Percentiles rank a stretch among this genome's conserved stretches.
Conservation (phyloP, 1,140 invertebrate genomes). For the Trichoplusia ni region DNA sequence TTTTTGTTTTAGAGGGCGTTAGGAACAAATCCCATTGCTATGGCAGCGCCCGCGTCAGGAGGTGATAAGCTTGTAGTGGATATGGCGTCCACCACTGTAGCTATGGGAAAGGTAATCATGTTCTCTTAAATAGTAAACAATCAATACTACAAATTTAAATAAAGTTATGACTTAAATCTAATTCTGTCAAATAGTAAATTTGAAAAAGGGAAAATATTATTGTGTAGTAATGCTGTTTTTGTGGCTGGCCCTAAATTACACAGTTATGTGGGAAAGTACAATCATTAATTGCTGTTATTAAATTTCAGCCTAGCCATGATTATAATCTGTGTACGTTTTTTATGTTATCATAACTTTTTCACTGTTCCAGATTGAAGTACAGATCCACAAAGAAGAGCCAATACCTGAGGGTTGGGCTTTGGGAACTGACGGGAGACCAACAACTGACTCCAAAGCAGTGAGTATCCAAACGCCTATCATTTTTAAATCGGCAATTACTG, state of each 20-base stretch:
- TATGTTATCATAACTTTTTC: neutral
- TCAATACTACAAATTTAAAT: no score
- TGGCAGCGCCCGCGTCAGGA: constrained; percentile 88
- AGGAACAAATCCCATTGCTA: constrained; percentile 94
- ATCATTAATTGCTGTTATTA: no score
- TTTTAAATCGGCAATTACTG: neutral
- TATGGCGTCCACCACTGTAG: constrained; percentile 95
- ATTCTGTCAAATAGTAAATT: no score
- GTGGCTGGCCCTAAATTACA: no score
- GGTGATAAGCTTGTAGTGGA: constrained; percentile 93
- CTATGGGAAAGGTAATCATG: constrained; percentile 91
- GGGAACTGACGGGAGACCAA: constrained; percentile 85
- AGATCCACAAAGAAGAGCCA: constrained; percentile 85
- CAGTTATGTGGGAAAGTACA: no score
- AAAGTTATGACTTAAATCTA: no score
- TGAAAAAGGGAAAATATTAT: neutral
- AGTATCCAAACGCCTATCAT: neutral
- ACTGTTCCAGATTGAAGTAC: constrained; percentile 87
- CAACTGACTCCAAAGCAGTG: constrained; percentile 79
- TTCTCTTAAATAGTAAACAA: no score
- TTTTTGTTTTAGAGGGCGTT: constrained; percentile 82
- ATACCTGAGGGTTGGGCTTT: constrained; percentile 94
- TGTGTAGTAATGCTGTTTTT: neutral
- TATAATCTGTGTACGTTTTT: no score
- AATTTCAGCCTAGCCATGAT: no score